phyloP scores from a whole-genome alignment of 2,888 invertebrate genomes.

The Mongoloraphidia duomilia region DNA sequence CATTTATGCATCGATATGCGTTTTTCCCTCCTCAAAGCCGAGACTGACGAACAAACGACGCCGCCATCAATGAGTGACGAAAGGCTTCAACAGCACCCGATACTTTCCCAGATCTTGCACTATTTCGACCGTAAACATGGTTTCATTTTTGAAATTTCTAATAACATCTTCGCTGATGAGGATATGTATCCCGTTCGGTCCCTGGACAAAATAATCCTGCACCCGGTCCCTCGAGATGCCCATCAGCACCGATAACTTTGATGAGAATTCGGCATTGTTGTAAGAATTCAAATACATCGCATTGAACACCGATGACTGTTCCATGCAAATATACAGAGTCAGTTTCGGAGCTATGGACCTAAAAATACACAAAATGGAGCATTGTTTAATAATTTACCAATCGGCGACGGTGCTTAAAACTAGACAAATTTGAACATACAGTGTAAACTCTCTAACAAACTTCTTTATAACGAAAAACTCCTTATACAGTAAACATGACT shows the following conservation, averaged over 20 bases:
- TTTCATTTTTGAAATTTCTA: constrained; percentile 66
- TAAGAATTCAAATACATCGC: constrained; percentile 65
- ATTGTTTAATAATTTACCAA: too few species aligned
- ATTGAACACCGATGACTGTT: constrained; percentile 53
- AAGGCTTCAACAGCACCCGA: constrained; percentile 31
- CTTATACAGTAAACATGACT: too few species aligned
- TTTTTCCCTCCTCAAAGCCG: too few species aligned
- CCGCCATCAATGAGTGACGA: neutral
- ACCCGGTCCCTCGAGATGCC: constrained; percentile 29
- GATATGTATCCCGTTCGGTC: constrained; percentile 73
- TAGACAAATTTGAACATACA: neutral
- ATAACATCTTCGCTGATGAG: constrained; percentile 75
- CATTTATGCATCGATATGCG: too few species aligned
- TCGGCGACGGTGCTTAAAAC: constrained; percentile 3
- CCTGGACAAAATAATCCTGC: constrained; percentile 55
- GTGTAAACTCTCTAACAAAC: neutral
- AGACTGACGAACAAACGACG: neutral
- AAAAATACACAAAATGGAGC: constrained; percentile 9
- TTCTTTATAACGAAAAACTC: too few species aligned
- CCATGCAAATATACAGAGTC: constrained; percentile 68
- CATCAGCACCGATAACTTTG: constrained; percentile 47
- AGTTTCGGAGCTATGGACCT: constrained; percentile 60
- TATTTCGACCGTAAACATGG: constrained; percentile 49
- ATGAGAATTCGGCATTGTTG: constrained; percentile 47
- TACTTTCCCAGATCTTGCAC: constrained; percentile 30